A percentile compares a stretch with the other conserved stretches of the same genome.
phyloP scores from a whole-genome alignment of 2,888 invertebrate genomes.

The Netelia fuscicornis region DNA sequence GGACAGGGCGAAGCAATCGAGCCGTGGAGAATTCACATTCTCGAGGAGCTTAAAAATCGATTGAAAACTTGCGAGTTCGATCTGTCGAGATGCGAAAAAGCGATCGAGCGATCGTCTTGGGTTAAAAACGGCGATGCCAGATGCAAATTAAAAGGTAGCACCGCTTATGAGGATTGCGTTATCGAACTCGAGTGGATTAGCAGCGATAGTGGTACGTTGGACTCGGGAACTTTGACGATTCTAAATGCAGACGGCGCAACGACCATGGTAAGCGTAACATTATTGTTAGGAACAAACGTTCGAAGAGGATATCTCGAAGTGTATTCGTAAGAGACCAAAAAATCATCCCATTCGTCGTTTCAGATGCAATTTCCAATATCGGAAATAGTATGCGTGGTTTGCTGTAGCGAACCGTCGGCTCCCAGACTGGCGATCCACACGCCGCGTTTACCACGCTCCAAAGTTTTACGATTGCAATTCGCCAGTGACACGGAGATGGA shows the following conservation, averaged over 20 bases:
- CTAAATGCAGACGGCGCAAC: constrained; percentile 92
- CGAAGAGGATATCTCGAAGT: neutral
- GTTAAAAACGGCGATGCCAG: constrained; percentile 93
- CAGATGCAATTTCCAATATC: constrained; percentile 90
- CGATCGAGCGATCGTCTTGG: constrained; percentile 94
- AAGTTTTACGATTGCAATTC: constrained; percentile 91
- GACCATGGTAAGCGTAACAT: constrained; percentile 88
- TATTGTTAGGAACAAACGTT: neutral
- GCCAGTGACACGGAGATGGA: constrained; percentile 94
- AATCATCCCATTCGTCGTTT: constrained; percentile 69
- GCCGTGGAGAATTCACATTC: constrained; percentile 91
- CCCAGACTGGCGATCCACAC: constrained; percentile 92
- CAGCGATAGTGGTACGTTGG: constrained; percentile 87
- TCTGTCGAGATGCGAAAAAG: constrained; percentile 89
- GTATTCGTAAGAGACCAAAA: neutral
- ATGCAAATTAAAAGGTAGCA: constrained; percentile 85
- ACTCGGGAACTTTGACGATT: constrained; percentile 91
- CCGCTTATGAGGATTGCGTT: constrained; percentile 90
- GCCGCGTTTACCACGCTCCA: constrained; percentile 87
- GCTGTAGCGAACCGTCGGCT: constrained; percentile 92
- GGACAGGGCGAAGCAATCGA: constrained; percentile 89
- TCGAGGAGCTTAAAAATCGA: constrained; percentile 89
- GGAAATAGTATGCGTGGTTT: constrained; percentile 91
- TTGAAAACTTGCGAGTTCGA: constrained; percentile 85
- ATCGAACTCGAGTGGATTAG: constrained; percentile 94